A percentile compares a stretch with the other conserved stretches of the same genome.
Evolutionary conservation across 2,797 vertebrate species (phyloP).

Genomic region (Spinus olivaceus): DNA sequence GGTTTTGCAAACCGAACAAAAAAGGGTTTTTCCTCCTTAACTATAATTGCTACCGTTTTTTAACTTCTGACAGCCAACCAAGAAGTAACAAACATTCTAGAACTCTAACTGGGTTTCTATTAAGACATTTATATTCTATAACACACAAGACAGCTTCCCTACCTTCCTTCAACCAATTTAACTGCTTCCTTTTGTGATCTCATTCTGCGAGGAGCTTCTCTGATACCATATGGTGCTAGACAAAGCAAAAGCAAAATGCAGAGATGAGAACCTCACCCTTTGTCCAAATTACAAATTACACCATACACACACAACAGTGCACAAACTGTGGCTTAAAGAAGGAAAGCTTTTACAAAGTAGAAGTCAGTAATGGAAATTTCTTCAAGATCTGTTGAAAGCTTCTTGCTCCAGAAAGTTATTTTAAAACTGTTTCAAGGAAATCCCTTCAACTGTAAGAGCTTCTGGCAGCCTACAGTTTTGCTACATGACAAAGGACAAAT

Average conservation of each 20-base stretch:
- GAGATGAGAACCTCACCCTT: background rate
- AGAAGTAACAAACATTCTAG: background rate
- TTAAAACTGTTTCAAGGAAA: background rate
- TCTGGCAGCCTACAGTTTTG: fast-evolving
- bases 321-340: background rate
- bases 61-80: background rate
- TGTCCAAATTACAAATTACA: background rate
- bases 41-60: background rate
- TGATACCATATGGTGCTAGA: slow-evolving; percentile 94
- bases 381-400: background rate
- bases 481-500: background rate
- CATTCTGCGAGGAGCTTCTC: slow-evolving; percentile 93
- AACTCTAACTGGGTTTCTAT: background rate
- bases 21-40: background rate
- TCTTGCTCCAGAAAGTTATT: background rate
- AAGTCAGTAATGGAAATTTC: background rate
- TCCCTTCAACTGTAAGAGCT: background rate
- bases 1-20: background rate
- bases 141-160: slow-evolving; percentile 41
- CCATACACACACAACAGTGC: background rate
- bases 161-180: slow-evolving; percentile 85
- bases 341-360: background rate
- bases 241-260: background rate
- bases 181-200: slow-evolving; percentile 87
- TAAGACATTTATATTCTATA: background rate